A percentile compares a stretch with the other conserved stretches of the same genome.
These are phyloP conservation scores for Emberiza fucata DNA, from an alignment of 2,113 vertebrate genomes.

Conservation along the genomic window DNA sequence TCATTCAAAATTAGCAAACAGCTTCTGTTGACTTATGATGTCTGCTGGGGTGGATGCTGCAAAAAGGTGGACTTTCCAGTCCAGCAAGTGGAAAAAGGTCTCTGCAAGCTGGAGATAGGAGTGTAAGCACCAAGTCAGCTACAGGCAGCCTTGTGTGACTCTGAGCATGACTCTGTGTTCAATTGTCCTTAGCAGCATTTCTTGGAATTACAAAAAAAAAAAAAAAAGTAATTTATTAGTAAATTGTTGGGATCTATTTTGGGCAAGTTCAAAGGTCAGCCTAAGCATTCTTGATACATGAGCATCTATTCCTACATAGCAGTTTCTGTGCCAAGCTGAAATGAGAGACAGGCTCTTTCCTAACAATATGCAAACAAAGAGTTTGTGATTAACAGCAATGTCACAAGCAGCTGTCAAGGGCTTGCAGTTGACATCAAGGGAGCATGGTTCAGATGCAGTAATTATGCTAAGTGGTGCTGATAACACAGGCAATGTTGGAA, in stretches of 20 bases:
- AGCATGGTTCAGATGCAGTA: background rate
- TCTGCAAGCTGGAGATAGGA: accelerated
- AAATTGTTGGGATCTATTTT: background rate
- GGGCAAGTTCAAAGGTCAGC: background rate
- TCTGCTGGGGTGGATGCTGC: background rate
- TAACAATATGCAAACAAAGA: background rate
- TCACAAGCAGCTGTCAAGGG: background rate
- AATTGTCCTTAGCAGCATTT: background rate
- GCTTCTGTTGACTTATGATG: background rate
- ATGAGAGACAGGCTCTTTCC: background rate
- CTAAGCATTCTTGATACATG: background rate
- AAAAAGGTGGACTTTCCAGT: background rate
- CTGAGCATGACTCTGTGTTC: background rate
- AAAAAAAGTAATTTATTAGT: background rate
- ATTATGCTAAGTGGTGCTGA: background rate
- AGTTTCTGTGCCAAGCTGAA: background rate
- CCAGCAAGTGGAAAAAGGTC: background rate
- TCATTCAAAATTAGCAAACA: background rate
- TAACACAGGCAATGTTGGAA: background rate
- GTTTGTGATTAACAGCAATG: background rate
- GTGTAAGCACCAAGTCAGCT: background rate
- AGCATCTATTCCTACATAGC: background rate
- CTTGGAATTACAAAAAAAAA: background rate
- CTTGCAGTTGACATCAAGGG: background rate
- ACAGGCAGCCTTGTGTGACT: background rate